Evolutionary conservation across 2,797 vertebrate species (phyloP).

Genomic region (Chaunax sp.): DNA sequence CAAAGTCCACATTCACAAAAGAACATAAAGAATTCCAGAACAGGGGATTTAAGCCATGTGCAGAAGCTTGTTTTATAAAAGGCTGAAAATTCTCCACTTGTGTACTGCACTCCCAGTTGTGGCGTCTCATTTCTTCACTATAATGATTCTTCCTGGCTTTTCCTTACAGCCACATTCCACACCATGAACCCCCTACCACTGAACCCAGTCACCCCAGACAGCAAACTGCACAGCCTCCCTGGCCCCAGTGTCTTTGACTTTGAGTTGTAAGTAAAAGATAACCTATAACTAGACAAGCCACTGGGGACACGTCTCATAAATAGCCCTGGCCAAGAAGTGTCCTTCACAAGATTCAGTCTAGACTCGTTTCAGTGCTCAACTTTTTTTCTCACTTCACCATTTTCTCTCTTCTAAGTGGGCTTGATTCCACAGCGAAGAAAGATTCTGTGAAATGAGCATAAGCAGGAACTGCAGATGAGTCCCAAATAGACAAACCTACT

Average conservation of each 20-base stretch:
- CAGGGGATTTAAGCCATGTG: constrained; percentile 52
- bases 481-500: constrained; percentile 9
- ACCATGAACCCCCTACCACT: constrained; percentile 65
- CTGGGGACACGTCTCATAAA: constrained; percentile 45
- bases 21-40: constrained; percentile 37
- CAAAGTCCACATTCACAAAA: constrained; percentile 22
- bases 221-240: constrained; percentile 62
- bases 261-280: constrained; percentile 68
- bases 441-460: constrained; percentile 11
- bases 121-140: constrained; percentile 67
- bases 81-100: constrained; percentile 44
- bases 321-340: neutral
- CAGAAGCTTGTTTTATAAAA: constrained; percentile 48
- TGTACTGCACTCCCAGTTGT: constrained; percentile 50
- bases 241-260: constrained; percentile 71
- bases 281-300: constrained; percentile 59
- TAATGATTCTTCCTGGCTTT: constrained; percentile 79
- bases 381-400: neutral
- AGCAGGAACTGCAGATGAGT: constrained; percentile 3
- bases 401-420: constrained; percentile 1
- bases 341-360: constrained; percentile 16
- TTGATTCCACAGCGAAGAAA: constrained; percentile 13
- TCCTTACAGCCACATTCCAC: constrained; percentile 74
- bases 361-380: neutral
- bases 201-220: constrained; percentile 81